phyloP scores from a whole-genome alignment of 23 tunicate genomes.

The Ascidia mentula region DNA sequence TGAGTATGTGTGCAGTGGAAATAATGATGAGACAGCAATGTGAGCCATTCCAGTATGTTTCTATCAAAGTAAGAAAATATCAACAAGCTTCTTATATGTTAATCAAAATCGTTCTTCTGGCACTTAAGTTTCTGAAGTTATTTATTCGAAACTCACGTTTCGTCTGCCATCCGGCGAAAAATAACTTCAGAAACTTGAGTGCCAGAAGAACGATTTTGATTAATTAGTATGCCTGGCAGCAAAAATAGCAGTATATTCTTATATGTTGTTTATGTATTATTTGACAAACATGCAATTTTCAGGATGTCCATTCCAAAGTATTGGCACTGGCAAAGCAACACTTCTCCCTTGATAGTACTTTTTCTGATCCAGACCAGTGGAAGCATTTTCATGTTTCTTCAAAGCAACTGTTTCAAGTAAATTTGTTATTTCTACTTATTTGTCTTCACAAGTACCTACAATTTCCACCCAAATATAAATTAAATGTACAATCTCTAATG shows the following conservation, averaged over 20 bases:
- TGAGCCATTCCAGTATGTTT: neutral
- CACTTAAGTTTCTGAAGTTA: no score
- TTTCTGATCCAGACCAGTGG: neutral
- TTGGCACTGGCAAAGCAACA: neutral
- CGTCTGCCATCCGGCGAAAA: no score
- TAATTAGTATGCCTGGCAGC: no score
- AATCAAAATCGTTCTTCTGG: no score
- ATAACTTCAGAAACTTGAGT: no score
- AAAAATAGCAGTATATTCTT: neutral
- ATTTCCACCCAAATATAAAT: no score
- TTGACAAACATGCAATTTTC: neutral
- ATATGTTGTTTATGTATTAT: neutral
- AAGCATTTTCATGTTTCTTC: neutral
- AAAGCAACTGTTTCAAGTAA: neutral
- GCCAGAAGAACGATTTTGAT: no score
- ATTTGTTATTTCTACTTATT: neutral
- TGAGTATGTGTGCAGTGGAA: neutral
- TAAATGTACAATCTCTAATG: no score
- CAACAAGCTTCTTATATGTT: no score
- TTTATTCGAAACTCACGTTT: no score
- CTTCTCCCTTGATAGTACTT: neutral
- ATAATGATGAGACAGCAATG: neutral
- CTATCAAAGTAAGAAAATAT: neutral
- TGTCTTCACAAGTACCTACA: neutral
- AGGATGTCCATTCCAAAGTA: neutral